A percentile compares a stretch with the other conserved stretches of the same genome.
phyloP scores from a whole-genome alignment of 1,140 invertebrate genomes.

The Cherax destructor region DNA sequence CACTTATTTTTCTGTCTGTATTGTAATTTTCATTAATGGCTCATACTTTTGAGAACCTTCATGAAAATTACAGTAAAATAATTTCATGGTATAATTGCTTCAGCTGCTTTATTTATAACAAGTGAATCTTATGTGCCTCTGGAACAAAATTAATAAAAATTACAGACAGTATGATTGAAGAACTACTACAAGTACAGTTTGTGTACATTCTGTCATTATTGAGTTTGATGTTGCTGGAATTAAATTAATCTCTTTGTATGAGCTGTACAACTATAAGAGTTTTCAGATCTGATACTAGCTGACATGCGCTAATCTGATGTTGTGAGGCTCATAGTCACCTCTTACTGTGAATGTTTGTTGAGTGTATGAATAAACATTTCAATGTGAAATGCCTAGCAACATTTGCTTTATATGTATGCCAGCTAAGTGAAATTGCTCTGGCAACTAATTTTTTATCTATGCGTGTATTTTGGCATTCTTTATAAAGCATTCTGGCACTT shows the following conservation, averaged over 20 bases:
- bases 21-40: background rate
- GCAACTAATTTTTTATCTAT: background rate
- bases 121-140: too few species aligned
- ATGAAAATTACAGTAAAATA: too few species aligned
- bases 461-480: background rate
- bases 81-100: too few species aligned
- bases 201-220: too few species aligned
- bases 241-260: background rate
- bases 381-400: background rate
- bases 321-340: background rate
- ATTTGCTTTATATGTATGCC: background rate
- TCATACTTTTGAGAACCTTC: background rate
- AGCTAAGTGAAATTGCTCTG: background rate
- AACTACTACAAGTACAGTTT: too few species aligned
- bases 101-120: too few species aligned
- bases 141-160: too few species aligned
- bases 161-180: too few species aligned
- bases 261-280: background rate
- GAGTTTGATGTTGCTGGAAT: too few species aligned
- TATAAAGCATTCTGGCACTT: background rate
- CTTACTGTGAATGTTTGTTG: background rate
- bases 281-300: background rate
- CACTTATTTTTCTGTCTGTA: background rate
- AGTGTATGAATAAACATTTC: background rate
- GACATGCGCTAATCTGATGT: background rate